Base-by-base conservation (phyloP, 1,140 invertebrate species). In the Dendrolimus kikuchii region DNA sequence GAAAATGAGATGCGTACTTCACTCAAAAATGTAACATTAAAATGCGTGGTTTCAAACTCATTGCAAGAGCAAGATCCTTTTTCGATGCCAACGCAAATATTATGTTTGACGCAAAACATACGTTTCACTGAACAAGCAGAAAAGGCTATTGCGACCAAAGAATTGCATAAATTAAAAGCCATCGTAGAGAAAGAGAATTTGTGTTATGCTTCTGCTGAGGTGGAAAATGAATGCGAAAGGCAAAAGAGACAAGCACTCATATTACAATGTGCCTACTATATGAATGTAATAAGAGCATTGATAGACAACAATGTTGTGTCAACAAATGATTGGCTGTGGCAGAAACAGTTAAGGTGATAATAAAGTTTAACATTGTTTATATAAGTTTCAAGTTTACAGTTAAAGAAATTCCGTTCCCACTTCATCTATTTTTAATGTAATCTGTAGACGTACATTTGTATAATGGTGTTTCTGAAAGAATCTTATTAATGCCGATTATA, bases 191-290 rank as follows among this genome's bases (percentile, higher is more conserved):
- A 81, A 44, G 84, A 88, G 56, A 74, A 77, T 54, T 57, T 66
- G 2, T 76, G 74, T 56, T 88, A 87, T 51, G 66, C 75, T 8
- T 62, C 74, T 6, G 59, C 70, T 2, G 83, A 87, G 49, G 58
- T 71, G 5, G 83, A 87, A 9, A 74, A 83, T n/a, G 84, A 89
- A 49, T 77, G 90, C 38, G 79, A 92, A 42, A 88, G 90, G 68
- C 74, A 91, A n/a, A 94, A 95, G 80, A 76, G 92, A 46, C 89
- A 91, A 69, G 87, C 90, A 5, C 88, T 99, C n/a, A 92, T 99
- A 57, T 81, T 99, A 51, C 98, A 99, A 74, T 94, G 95, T 0
- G 96, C 99, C 56, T 95, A 99, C 89, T 94, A 97, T 78, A 92
- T 96, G 43, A 89, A 92, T 53, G 91, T 99, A 5, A 90, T 98